Evolutionary conservation across 2,113 vertebrate genomes (phyloP).

Genomic region (Scomber colias): DNA sequence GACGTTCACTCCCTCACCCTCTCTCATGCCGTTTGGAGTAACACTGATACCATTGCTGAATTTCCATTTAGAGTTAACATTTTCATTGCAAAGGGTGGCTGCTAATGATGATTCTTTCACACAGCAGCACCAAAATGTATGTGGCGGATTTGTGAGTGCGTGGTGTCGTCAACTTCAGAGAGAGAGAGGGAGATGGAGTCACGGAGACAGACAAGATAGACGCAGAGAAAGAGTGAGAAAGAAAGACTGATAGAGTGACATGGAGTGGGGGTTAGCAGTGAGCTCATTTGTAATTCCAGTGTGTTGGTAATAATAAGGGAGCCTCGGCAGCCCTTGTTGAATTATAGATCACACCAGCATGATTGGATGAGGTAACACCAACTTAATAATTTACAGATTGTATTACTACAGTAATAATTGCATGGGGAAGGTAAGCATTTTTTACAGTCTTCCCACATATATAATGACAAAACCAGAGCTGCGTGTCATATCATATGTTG

Average conservation of each 20-base stretch:
- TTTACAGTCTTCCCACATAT: conserved; percentile 39
- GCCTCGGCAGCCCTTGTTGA: conserved; percentile 80
- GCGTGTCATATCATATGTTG: conserved; percentile 4
- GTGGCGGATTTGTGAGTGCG: conserved; percentile 55
- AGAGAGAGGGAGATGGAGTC: conserved; percentile 37
- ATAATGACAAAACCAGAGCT: conserved; percentile 16
- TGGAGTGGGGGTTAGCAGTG: conserved; percentile 55
- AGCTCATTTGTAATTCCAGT: conserved; percentile 75
- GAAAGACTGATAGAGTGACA: conserved; percentile 65
- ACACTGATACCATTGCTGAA: conserved; percentile 33
- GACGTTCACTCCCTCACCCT: conserved; percentile 53
- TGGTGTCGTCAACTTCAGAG: conserved; percentile 64
- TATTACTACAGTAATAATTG: conserved; percentile 81
- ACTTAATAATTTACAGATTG: conserved; percentile 85
- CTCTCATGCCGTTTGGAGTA: conserved; percentile 54
- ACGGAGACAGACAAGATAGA: conserved; percentile 57
- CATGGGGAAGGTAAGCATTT: conserved; percentile 59
- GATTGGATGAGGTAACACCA: conserved; percentile 82
- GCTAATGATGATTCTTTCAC: conserved; percentile 59
- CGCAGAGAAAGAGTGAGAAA: conserved; percentile 36
- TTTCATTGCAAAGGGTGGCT: conserved; percentile 33
- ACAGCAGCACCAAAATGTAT: conserved; percentile 59
- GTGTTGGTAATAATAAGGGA: conserved; percentile 81
- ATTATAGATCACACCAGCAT: conserved; percentile 83
- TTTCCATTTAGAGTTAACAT: conserved; percentile 46